phyloP scores from a whole-genome alignment of 1,140 invertebrate genomes.

The Paraescarpia echinospica region DNA sequence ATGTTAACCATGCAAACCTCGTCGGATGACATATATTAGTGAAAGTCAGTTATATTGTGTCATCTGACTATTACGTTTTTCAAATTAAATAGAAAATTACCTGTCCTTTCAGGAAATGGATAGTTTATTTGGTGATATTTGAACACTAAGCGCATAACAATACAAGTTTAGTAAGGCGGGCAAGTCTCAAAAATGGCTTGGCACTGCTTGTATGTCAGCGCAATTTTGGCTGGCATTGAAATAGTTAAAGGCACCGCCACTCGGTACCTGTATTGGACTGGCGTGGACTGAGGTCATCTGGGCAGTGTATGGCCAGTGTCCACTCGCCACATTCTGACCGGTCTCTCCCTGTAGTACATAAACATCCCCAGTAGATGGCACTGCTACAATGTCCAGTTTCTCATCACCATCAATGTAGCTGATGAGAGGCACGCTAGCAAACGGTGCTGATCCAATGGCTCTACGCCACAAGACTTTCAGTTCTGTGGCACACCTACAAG shows the following conservation, averaged over 20 bases:
- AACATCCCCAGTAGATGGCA: slow-evolving; percentile 46
- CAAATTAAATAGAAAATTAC: no score
- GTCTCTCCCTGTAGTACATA: slow-evolving; percentile 45
- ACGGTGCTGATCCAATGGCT: slow-evolving; percentile 47
- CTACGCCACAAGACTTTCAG: slow-evolving; percentile 46
- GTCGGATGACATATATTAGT: no score
- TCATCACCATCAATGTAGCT: slow-evolving; percentile 48
- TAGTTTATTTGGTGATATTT: no score
- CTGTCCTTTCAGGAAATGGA: no score
- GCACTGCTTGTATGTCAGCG: no score
- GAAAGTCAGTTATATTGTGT: no score
- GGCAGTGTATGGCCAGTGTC: slow-evolving; percentile 47
- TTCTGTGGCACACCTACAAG: slow-evolving; percentile 42
- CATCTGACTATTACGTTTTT: no score
- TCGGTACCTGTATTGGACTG: slow-evolving; percentile 46
- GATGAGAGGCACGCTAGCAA: slow-evolving; percentile 47
- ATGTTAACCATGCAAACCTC: no score
- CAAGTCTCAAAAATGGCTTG: no score
- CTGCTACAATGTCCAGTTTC: slow-evolving; percentile 43
- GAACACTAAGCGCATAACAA: no score
- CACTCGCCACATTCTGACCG: slow-evolving; percentile 37
- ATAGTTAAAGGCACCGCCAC: neutral
- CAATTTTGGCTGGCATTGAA: no score
- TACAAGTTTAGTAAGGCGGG: no score
- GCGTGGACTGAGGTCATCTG: slow-evolving; percentile 46